Conservation (phyloP, 1,140 invertebrate genomes). For the Apocrypta bakeri region DNA sequence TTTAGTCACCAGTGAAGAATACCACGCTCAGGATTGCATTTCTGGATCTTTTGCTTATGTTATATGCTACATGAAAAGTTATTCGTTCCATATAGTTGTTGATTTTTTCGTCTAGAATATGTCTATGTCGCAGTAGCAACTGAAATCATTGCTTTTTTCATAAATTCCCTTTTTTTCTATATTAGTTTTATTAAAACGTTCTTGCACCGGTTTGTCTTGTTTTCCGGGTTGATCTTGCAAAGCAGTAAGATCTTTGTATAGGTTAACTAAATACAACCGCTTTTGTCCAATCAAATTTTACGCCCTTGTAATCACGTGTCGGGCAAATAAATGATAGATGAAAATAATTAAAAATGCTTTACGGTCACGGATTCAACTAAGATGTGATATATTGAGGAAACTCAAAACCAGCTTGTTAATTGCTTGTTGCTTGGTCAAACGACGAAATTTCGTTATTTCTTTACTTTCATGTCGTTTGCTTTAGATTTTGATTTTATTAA, state of each 20-base stretch:
- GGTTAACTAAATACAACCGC: too few relatives aligned
- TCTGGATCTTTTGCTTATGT: neutral
- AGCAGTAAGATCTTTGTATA: too few relatives aligned
- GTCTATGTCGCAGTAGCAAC: too few relatives aligned
- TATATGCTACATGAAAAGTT: neutral
- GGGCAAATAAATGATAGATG: constrained; percentile 57
- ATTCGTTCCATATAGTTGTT: neutral
- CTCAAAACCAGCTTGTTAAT: too few relatives aligned
- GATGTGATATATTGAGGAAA: neutral
- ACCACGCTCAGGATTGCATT: neutral
- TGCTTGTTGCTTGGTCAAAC: neutral
- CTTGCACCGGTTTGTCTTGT: constrained; percentile 1
- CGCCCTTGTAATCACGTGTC: too few relatives aligned
- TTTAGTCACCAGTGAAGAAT: neutral
- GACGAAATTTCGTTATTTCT: neutral
- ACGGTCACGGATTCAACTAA: constrained; percentile 27
- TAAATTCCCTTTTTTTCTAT: too few relatives aligned
- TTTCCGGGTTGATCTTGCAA: constrained; percentile 6
- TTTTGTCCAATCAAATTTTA: neutral
- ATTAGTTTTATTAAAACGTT: too few relatives aligned
- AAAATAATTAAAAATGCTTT: constrained; percentile 57
- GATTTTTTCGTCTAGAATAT: neutral
- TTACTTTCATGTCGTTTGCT: neutral
- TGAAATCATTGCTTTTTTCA: too few relatives aligned
- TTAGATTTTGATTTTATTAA: neutral